phyloP scores from a whole-genome alignment of 2,797 vertebrate species.

The Agapornis canus region DNA sequence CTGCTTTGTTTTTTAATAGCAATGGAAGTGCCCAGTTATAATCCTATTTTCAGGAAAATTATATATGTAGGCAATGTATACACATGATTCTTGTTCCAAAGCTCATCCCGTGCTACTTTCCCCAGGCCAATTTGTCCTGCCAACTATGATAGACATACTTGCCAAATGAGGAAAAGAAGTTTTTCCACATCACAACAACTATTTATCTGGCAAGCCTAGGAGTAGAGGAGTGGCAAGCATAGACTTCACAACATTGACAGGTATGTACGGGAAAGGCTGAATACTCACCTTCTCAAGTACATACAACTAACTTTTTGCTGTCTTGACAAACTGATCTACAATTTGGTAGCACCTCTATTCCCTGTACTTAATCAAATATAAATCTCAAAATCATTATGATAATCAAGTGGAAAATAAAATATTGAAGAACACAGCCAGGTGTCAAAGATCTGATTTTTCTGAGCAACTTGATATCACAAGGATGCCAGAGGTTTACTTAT shows the following conservation, averaged over 20 bases:
- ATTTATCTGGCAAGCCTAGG: constrained; percentile 28
- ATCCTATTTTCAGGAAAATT: neutral
- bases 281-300: constrained; percentile 15
- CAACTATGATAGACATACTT: neutral
- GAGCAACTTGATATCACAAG: neutral
- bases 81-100: neutral
- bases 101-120: neutral
- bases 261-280: constrained; percentile 21
- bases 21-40: neutral
- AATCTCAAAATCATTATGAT: neutral
- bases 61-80: neutral
- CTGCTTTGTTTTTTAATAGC: neutral
- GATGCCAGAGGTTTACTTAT: neutral
- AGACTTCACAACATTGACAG: constrained; percentile 15
- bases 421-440: neutral
- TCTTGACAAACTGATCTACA: neutral
- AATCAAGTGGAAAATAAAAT: neutral
- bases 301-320: neutral
- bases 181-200: constrained; percentile 27
- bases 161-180: constrained; percentile 27
- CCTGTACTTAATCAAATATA: neutral
- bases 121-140: neutral
- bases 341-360: neutral
- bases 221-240: constrained; percentile 30
- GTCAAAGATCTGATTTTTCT: neutral